phyloP scores from a whole-genome alignment of 1,140 invertebrate species.

The Prorops nasuta region DNA sequence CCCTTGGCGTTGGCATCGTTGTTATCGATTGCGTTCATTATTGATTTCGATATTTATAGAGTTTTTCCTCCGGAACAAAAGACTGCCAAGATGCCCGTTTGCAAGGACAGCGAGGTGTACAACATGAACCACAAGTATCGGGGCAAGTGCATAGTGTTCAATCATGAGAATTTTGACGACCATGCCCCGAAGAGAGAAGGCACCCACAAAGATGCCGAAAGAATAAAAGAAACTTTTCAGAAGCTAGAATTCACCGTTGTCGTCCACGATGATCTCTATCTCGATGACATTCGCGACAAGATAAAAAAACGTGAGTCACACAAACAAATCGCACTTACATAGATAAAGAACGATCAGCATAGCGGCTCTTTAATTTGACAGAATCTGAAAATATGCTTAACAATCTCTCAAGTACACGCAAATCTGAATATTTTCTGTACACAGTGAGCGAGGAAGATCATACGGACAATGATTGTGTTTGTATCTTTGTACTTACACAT shows the following conservation, averaged over 20 bases:
- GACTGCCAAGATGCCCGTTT: constrained; percentile 30
- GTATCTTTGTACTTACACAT: constrained; percentile 65
- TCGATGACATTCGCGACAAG: constrained; percentile 28
- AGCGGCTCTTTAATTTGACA: no score
- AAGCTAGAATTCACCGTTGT: constrained; percentile 40
- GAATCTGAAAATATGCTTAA: no score
- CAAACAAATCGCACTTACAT: no score
- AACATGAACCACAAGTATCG: constrained; percentile 66
- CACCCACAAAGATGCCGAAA: constrained; percentile 30
- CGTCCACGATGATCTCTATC: constrained; percentile 29
- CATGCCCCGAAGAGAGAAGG: constrained; percentile 30
- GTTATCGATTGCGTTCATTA: not conserved
- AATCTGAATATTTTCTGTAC: constrained; percentile 6
- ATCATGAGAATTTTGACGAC: constrained; percentile 65
- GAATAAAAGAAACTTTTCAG: constrained; percentile 36
- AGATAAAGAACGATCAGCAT: no score
- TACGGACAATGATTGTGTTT: constrained; percentile 61
- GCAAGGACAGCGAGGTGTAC: constrained; percentile 56
- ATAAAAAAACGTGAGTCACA: constrained; percentile 39
- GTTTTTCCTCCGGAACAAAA: not conserved
- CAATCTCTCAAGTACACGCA: no score
- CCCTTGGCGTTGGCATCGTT: no score
- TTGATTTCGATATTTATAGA: not conserved
- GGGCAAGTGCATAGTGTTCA: constrained; percentile 74
- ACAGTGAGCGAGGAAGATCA: constrained; percentile 56